These are phyloP conservation scores for Drosophila multiciliata DNA, from an alignment of 2,888 invertebrate genomes.

Conservation along the genomic window DNA sequence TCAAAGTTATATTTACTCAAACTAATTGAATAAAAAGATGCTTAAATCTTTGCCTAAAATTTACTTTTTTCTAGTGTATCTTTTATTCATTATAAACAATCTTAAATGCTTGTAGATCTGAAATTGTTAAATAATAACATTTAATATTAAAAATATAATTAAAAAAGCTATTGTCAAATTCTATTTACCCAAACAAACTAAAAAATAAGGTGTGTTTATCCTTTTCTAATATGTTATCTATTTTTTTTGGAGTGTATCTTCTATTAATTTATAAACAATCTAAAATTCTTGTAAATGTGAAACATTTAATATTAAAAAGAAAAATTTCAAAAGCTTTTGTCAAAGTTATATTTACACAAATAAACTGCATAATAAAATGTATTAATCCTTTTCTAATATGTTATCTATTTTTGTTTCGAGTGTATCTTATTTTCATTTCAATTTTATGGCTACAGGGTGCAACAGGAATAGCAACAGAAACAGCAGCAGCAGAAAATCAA, in stretches of 20 bases:
- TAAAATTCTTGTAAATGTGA: not conserved
- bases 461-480: too few relatives aligned
- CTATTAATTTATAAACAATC: not conserved
- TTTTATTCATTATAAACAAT: too few relatives aligned
- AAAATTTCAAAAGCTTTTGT: not conserved
- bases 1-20: not conserved
- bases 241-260: too few relatives aligned
- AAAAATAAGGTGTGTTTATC: too few relatives aligned
- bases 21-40: not conserved
- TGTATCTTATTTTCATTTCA: not conserved
- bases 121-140: too few relatives aligned
- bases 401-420: not conserved
- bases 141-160: too few relatives aligned
- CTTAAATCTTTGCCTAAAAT: too few relatives aligned
- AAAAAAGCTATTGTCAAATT: too few relatives aligned
- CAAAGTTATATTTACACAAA: not conserved
- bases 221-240: too few relatives aligned
- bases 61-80: too few relatives aligned
- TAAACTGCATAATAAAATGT: not conserved
- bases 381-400: not conserved
- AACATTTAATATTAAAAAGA: not conserved
- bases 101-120: too few relatives aligned
- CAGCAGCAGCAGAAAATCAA: not conserved
- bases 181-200: too few relatives aligned
- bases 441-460: slow-evolving; percentile 1